Percentiles rank a stretch among this genome's conserved stretches.
These are phyloP conservation scores for Antennarius maculatus DNA, from an alignment of 2,797 vertebrate species.

Conservation along the genomic window DNA sequence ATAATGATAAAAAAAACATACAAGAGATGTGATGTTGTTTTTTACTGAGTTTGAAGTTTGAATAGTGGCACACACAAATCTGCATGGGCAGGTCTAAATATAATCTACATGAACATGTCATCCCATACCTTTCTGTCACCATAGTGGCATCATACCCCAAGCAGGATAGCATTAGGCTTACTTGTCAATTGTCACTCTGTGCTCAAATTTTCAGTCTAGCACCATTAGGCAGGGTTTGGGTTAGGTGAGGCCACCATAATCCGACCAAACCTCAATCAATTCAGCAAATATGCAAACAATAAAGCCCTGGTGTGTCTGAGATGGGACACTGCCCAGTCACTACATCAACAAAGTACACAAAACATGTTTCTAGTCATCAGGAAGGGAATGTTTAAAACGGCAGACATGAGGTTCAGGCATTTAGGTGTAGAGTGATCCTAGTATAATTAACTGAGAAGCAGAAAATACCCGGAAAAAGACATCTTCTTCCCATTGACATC, in stretches of 20 bases:
- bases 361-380: constrained; percentile 16
- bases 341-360: constrained; percentile 18
- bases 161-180: constrained; percentile 1
- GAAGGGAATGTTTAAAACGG: constrained; percentile 7
- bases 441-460: constrained; percentile 4
- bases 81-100: too few species aligned
- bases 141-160: background rate
- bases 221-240: background rate
- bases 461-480: background rate
- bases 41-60: too few species aligned
- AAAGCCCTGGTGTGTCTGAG: constrained; percentile 1
- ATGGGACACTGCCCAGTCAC: constrained; percentile 3
- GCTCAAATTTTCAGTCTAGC: constrained; percentile 2
- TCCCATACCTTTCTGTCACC: too few species aligned
- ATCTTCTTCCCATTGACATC: background rate
- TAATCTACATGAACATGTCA: too few species aligned
- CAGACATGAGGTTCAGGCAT: background rate
- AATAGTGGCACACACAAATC: too few species aligned
- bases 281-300: constrained; percentile 13
- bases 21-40: too few species aligned
- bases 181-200: background rate
- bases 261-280: constrained; percentile 23
- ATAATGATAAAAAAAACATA: too few species aligned
- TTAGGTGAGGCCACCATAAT: constrained; percentile 1
- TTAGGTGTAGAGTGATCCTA: background rate